These are phyloP conservation scores for Antheraea pernyi DNA, from an alignment of 1,140 invertebrate genomes.

Conservation along the genomic window DNA sequence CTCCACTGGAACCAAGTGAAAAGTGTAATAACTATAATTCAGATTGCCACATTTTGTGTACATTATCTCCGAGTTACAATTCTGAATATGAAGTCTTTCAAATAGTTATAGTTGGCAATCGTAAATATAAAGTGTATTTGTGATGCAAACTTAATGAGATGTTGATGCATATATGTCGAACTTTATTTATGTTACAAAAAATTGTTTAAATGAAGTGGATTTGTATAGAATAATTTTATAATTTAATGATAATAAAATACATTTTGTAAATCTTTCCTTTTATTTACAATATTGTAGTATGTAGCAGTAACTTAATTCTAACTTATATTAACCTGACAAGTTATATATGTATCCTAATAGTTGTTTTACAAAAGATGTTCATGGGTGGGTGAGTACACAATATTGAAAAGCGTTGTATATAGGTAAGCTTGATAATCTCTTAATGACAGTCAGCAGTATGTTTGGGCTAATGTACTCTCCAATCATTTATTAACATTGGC, in stretches of 20 bases:
- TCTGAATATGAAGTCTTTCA: neutral
- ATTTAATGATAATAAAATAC: conserved; percentile 57
- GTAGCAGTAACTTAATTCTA: neutral
- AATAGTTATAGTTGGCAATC: neutral
- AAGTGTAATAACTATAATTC: neutral
- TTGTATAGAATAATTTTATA: conserved; percentile 55
- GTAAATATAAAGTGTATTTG: conserved; percentile 3
- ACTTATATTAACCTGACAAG: neutral
- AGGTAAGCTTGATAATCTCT: no score
- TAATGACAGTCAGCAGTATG: no score
- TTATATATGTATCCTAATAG: conserved; percentile 28
- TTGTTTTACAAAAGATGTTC: conserved; percentile 40
- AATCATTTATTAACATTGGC: no score
- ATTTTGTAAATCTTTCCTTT: conserved; percentile 53
- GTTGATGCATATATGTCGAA: conserved; percentile 6
- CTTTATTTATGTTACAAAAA: conserved; percentile 4
- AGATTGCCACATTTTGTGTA: neutral
- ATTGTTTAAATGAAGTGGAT: neutral
- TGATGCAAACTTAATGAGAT: neutral
- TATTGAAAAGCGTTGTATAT: no score
- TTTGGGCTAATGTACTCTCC: no score
- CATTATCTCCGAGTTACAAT: neutral
- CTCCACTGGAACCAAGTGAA: conserved; percentile 87
- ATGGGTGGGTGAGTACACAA: conserved; percentile 46
- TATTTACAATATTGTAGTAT: conserved; percentile 44